Base-by-base conservation (phyloP, 2,888 invertebrate genomes). In the Eulithis testata region DNA sequence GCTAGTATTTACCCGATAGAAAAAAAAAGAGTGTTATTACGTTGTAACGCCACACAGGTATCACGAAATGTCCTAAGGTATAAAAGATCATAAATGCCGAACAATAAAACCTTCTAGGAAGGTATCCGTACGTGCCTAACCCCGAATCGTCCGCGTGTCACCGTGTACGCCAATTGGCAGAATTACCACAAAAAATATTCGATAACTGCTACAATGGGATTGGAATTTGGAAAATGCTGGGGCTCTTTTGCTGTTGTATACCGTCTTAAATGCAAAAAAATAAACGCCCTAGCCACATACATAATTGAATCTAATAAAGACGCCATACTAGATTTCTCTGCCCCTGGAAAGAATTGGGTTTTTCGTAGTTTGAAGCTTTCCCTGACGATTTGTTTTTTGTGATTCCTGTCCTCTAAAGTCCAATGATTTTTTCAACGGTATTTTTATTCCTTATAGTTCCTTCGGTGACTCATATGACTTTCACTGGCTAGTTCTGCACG, bases 401-500 rank as follows among this genome's bases (percentile, higher is more conserved):
- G 31, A 31, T 31, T 31, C 6, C 31, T 5, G 31, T 31, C 31
- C 31, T 31, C 31, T 31, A 5, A 31, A 31, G 6, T 31, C 31
- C 31, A 31, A 31, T 31, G 31, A 31, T 3, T 4, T 31, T 40
- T 7, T 40, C 9, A 11, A 8, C 40, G 40, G 40, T 40, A 31
- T 31, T 1, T 2, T 21, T 21, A 31, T 31, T 40, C 8, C 40
- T 21, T 21, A 21, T 21, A 21, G 14, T 12, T 52, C 12, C 21
- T 43, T 43, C 43, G n/a, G 31, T 67, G 67, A 63, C 12, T 63
- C 67, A 63, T 37, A 62, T 44, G 77, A 85, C 85, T 85, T 85
- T 85, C 85, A 84, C 85, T 85, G 78, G 58, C 70, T 65, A 47
- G 70, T 73, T 78, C 81, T 43, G 71, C 73, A 81, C 84, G 83